Conservation (phyloP, 2,113 vertebrate species). For the Phyllopteryx taeniolatus region DNA sequence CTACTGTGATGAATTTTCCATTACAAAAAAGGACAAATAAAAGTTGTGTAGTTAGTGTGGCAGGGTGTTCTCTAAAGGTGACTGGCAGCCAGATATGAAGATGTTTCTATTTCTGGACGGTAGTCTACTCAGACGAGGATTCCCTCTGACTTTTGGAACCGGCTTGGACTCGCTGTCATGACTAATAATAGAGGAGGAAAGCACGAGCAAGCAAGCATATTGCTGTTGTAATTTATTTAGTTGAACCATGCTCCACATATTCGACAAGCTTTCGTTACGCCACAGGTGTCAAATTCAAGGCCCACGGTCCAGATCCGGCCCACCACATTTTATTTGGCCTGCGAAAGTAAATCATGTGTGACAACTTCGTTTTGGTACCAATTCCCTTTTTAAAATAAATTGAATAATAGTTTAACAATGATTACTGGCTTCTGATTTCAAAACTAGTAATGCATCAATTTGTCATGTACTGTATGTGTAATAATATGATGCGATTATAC, state of each 20-base stretch:
- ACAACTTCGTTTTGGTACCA: background rate
- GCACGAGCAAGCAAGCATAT: slow-evolving; percentile 21
- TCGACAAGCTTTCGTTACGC: background rate
- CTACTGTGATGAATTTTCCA: background rate
- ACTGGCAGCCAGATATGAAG: background rate
- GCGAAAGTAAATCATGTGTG: background rate
- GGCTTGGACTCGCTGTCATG: slow-evolving; percentile 6
- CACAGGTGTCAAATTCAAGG: no score
- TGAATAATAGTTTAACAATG: no score
- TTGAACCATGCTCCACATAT: background rate
- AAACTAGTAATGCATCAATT: no score
- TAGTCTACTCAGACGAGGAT: slow-evolving; percentile 39
- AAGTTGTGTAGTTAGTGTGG: background rate
- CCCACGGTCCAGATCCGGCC: no score
- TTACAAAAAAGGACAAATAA: background rate
- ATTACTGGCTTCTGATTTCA: no score
- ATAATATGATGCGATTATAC: no score
- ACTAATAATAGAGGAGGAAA: slow-evolving; percentile 51
- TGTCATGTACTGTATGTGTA: no score
- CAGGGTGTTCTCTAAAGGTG: background rate
- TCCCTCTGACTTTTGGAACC: slow-evolving; percentile 38
- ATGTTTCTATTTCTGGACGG: slow-evolving; percentile 34
- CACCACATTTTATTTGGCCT: background rate
- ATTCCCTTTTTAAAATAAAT: no score
- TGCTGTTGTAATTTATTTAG: slow-evolving; percentile 20